Percentiles rank a stretch among this genome's conserved stretches.
Conservation (phyloP, 2,888 invertebrate genomes). For the Platycheirus rosarum region DNA sequence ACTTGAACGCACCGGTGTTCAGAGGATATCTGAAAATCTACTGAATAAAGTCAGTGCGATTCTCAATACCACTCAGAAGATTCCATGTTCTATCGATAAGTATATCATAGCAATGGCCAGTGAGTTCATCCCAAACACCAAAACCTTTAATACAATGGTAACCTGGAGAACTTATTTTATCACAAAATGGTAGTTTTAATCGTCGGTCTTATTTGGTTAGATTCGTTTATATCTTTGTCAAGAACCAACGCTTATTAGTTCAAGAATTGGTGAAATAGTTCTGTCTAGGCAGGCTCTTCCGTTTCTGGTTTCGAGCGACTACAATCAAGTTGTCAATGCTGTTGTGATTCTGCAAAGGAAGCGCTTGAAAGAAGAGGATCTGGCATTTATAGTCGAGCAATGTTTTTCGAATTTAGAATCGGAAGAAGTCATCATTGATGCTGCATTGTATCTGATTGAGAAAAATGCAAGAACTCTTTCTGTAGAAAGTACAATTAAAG, state of each 20-base stretch:
- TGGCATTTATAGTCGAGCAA: slow-evolving; percentile 46
- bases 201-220: slow-evolving; percentile 7
- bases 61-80: not conserved
- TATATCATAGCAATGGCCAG: slow-evolving; percentile 22
- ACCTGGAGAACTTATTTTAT: not conserved
- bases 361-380: slow-evolving; percentile 34
- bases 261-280: slow-evolving; percentile 29
- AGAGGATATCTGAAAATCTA: slow-evolving; percentile 34
- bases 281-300: slow-evolving; percentile 29
- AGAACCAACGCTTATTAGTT: not conserved
- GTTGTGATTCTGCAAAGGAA: slow-evolving; percentile 39
- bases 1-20: slow-evolving; percentile 43
- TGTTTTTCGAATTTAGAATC: slow-evolving; percentile 26
- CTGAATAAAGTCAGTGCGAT: slow-evolving; percentile 2
- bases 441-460: slow-evolving; percentile 41
- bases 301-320: slow-evolving; percentile 43
- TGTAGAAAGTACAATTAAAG: not conserved
- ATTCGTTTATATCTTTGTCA: slow-evolving; percentile 45
- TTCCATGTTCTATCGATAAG: slow-evolving; percentile 16
- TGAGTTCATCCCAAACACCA: not conserved
- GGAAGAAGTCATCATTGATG: slow-evolving; percentile 44
- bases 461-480: slow-evolving; percentile 29
- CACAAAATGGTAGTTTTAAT: no score
- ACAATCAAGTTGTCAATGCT: slow-evolving; percentile 59
- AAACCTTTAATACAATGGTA: slow-evolving; percentile 38